Evolutionary conservation across 2,797 vertebrate species (phyloP), one percentile per base, ranked within the genome.

Genomic region (Lagorchestes hirsutus): DNA sequence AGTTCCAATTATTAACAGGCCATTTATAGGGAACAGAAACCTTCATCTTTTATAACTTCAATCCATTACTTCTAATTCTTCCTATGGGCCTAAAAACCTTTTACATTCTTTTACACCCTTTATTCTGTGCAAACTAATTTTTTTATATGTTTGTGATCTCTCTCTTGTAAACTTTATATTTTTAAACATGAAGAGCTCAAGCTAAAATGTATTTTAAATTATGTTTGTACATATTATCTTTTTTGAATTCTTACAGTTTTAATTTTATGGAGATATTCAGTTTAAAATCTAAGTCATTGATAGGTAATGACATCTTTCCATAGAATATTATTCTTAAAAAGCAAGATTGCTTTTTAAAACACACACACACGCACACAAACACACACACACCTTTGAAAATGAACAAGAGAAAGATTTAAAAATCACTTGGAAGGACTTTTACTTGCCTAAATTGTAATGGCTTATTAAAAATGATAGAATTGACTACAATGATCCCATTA

Each of bases 181-280:
- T 95, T 92, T 92, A 40, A 91, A 90, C 62, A 12, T 82, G 40
- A 40, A 93, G 3, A 90, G 94, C 2, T 54, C 29, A 22, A 56
- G 29, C 24, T 40, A 52, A 3, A 91, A 93, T 95, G 29, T 11
- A 31, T 40, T 90, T 95, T 57, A 55, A 96, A 93, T 67, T 96
- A 91, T 74, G 54, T 93, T 91, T 97, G 9, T 55, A 94, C 82
- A 59, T 56, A 50, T 54, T 96, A 93, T 92, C n/a, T 54, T 95
- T 16, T 10, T 94, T 90, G 94, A 46, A 52, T 59, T 96, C 56
- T 24, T 95, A 8, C 8, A 74, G 90, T 31, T 82, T 18, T 57
- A 94, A 96, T 95, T 91, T 95, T 90, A 93, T 18, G 29, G 90
- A 56, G 92, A 74, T 54, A 92, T 62, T 91, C 59, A 55, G 3